Evolutionary conservation across 2,888 invertebrate species (phyloP).

Genomic region (Neoascia interrupta): DNA sequence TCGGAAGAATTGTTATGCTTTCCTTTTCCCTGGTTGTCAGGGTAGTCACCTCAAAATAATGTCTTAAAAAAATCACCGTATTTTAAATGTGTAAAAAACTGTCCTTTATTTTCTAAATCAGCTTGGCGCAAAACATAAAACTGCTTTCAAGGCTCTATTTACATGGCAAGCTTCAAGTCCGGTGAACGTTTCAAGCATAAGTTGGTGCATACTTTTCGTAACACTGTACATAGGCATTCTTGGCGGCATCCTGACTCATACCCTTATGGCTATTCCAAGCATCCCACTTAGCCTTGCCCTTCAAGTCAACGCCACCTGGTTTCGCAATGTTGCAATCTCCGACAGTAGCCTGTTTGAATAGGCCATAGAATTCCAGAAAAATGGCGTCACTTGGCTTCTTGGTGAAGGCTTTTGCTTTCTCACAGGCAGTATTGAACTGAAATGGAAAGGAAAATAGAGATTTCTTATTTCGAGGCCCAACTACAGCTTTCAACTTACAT

Average conservation of each 20-base stretch:
- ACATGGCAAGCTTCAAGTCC: too few species aligned
- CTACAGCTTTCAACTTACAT: slow-evolving; percentile 27
- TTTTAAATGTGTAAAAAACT: too few species aligned
- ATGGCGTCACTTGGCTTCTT: slow-evolving; percentile 89
- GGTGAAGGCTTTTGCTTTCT: slow-evolving; percentile 87
- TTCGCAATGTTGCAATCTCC: slow-evolving; percentile 90
- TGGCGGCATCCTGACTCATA: slow-evolving; percentile 87
- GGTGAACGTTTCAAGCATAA: slow-evolving; percentile 81
- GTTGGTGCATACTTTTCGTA: slow-evolving; percentile 82
- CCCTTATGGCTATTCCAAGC: slow-evolving; percentile 94
- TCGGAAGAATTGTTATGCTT: too few species aligned
- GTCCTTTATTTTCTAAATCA: too few species aligned
- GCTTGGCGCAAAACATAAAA: too few species aligned
- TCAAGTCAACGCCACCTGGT: slow-evolving; percentile 92
- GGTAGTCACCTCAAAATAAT: too few species aligned
- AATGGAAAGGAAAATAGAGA: not conserved
- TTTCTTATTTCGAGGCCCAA: too few species aligned
- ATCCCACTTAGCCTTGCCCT: slow-evolving; percentile 96
- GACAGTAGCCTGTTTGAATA: slow-evolving; percentile 91
- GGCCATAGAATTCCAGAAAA: slow-evolving; percentile 89
- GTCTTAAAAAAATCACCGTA: too few species aligned
- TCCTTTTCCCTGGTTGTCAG: too few species aligned
- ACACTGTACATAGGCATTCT: slow-evolving; percentile 88
- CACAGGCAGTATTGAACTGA: slow-evolving; percentile 87
- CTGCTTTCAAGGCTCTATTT: too few species aligned